Conservation (phyloP, 1,140 invertebrate species). For the Choristoneura fumiferana region DNA sequence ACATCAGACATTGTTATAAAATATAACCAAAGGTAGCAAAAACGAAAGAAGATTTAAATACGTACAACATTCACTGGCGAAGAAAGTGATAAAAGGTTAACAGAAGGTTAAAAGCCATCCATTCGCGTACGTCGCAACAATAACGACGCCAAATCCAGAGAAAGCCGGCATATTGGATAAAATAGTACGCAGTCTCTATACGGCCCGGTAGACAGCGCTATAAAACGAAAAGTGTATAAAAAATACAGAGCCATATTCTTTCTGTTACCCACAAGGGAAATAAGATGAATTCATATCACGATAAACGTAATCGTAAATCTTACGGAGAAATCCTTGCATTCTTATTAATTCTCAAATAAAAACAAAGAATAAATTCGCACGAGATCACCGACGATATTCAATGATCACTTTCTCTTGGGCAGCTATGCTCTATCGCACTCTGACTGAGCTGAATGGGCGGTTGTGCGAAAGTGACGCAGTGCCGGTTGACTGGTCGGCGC, state of each 20-base stretch:
- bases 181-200: neutral
- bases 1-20: too few species aligned
- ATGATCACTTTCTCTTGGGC: conserved; percentile 13
- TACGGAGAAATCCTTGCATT: conserved; percentile 10
- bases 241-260: neutral
- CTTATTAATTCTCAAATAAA: conserved; percentile 5
- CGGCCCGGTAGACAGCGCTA: neutral
- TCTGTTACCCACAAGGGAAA: conserved; percentile 10
- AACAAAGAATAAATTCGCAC: conserved; percentile 14
- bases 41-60: too few species aligned
- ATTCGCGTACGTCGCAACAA: too few species aligned
- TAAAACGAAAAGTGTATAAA: neutral
- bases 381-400: conserved; percentile 1
- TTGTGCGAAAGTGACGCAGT: conserved; percentile 11
- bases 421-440: neutral
- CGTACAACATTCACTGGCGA: too few species aligned
- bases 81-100: too few species aligned
- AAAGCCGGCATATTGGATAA: too few species aligned
- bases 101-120: too few species aligned
- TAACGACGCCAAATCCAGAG: too few species aligned
- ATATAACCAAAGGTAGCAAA: too few species aligned
- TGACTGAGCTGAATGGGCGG: neutral
- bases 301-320: conserved; percentile 15
- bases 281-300: conserved; percentile 17
- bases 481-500: neutral